These are phyloP conservation scores for Coregonus ussuriensis DNA, from an alignment of 2,797 vertebrate genomes.

Conservation along the genomic window DNA sequence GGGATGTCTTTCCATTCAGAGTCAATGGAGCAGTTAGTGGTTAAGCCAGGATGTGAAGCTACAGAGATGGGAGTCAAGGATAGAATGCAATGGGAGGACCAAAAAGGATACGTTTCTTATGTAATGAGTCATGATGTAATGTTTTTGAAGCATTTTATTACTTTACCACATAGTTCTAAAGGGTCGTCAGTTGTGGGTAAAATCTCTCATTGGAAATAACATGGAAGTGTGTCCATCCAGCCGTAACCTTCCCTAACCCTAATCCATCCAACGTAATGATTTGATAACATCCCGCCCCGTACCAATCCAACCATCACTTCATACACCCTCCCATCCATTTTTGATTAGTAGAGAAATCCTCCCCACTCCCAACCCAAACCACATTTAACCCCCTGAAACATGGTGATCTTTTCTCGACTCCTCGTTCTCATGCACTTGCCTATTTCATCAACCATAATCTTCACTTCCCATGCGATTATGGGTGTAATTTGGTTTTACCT, in stretches of 20 bases:
- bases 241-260: constrained; percentile 23
- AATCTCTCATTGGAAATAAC: no score
- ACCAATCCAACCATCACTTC: constrained; percentile 9
- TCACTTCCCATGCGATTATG: neutral
- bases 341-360: constrained; percentile 11
- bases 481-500: no score
- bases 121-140: neutral
- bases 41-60: neutral
- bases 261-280: constrained; percentile 46
- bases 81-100: neutral
- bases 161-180: neutral
- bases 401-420: neutral
- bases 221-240: neutral
- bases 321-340: constrained; percentile 3
- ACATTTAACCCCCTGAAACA: neutral
- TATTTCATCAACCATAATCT: neutral
- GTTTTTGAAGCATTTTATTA: neutral
- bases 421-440: neutral
- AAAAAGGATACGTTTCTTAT: neutral
- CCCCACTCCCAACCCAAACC: neutral
- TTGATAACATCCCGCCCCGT: constrained; percentile 21
- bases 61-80: neutral
- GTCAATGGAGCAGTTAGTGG: neutral
- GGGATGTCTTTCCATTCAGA: constrained; percentile 7
- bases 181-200: neutral